Evolutionary conservation across 2,888 invertebrate species (phyloP).

Genomic region (Cantharis rustica): DNA sequence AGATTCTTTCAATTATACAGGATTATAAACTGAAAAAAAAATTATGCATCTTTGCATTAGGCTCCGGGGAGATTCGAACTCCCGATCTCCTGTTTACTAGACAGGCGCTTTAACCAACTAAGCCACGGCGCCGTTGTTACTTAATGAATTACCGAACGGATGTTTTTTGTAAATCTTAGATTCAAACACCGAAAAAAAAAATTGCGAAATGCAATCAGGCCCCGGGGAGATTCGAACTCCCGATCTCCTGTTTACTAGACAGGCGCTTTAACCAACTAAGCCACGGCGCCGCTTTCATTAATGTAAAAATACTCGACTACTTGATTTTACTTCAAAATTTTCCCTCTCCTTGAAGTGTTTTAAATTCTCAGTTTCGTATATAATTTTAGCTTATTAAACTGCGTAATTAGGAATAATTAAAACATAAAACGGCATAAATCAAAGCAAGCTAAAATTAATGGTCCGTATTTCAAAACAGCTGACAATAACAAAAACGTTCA

Average conservation of each 20-base stretch:
- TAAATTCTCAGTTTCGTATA: neutral
- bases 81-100: slow-evolving; percentile 73
- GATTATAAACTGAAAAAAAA: neutral
- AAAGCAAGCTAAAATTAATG: neutral
- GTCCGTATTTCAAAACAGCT: neutral
- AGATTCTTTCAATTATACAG: too few relatives aligned
- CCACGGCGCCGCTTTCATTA: slow-evolving; percentile 63
- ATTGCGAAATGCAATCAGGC: slow-evolving; percentile 51
- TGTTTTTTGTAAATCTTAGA: neutral
- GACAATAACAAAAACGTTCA: neutral
- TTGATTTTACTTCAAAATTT: neutral
- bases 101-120: slow-evolving; percentile 80
- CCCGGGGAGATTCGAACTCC: slow-evolving; percentile 69
- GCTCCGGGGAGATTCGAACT: slow-evolving; percentile 69
- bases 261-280: slow-evolving; percentile 82
- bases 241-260: slow-evolving; percentile 74
- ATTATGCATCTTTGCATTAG: slow-evolving; percentile 46
- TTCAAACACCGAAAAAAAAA: neutral
- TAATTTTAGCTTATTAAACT: neutral
- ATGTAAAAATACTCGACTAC: neutral
- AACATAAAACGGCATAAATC: neutral
- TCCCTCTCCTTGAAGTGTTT: neutral
- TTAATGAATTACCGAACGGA: neutral
- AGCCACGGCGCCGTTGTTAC: slow-evolving; percentile 68
- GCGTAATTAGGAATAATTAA: neutral